Evolutionary conservation across 2,888 invertebrate species (phyloP), one percentile per base, ranked within the genome.

Genomic region (Mellilla xanthometata): DNA sequence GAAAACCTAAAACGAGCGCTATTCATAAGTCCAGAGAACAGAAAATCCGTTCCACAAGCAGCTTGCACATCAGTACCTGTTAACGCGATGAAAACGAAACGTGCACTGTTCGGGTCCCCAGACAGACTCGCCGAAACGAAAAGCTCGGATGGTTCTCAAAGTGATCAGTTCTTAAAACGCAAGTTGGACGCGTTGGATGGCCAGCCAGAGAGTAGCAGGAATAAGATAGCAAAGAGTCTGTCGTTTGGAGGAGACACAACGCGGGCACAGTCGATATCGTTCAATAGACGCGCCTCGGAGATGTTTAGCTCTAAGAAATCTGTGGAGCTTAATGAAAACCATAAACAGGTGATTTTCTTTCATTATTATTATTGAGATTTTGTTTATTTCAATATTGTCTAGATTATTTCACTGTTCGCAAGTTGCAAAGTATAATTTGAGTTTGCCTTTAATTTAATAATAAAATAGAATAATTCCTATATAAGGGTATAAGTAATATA

Each of bases 1-100:
- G 93, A 93, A 65, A 90, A 91, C 0, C 54, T 72, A 2, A 95
- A 94, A 59, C 87, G 95, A 42, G 95, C 95, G 0, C 74, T 95
- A 1, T 95, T 95, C 60, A 92, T 94, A 60, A 95, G 95, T 68
- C 95, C 95, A 1, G 91, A 90, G 55, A 90, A 87, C 49, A 78
- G 76, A 60, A 66, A 81, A 62, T 39, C 76, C 22, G 35, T 74
- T 3, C 72, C 77, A 2, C 36, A 56, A 41, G 42, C 75, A 43
- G 43, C 91, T 56, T 68, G 87, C 64, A 39, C 89, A 50, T 81
- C 85, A 39, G 69, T 91, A 65, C 65, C 91, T 56, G 40, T 85
- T 62, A 67, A 90, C 63, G 62, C 90, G 3, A 90, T 92, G 70
- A 92, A 85, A 54, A 93, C 94, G 0, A 94, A 93, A 60, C 85